Evolutionary conservation across 2,113 vertebrate species (phyloP).

Genomic region (Daubentonia madagascariensis): DNA sequence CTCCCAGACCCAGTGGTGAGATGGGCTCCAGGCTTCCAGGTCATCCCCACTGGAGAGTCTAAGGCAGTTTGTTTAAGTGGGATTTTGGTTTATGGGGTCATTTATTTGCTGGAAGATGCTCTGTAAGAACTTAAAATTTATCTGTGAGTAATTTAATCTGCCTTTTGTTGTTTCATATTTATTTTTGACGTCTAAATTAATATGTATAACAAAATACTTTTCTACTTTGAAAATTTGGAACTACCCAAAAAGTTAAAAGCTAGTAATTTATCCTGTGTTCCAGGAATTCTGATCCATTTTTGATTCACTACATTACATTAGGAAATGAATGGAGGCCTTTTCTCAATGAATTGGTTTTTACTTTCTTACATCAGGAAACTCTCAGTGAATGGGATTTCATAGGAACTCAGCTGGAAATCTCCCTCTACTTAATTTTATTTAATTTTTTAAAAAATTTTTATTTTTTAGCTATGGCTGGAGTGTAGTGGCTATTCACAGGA

Average conservation of each 20-base stretch:
- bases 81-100: neutral
- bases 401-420: neutral
- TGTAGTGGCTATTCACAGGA: too few relatives aligned
- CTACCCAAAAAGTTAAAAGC: neutral
- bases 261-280: neutral
- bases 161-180: neutral
- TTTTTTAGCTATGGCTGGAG: too few relatives aligned
- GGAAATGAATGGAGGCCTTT: neutral
- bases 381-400: neutral
- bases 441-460: too few relatives aligned
- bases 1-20: too few relatives aligned
- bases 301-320: neutral
- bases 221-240: neutral
- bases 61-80: neutral
- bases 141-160: neutral
- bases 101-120: neutral
- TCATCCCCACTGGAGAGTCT: neutral
- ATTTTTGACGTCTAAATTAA: neutral
- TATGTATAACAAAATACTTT: neutral
- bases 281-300: neutral
- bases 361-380: neutral
- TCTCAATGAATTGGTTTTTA: neutral
- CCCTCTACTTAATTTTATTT: too few relatives aligned
- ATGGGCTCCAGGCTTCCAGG: accelerated
- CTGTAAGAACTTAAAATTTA: neutral